Evolutionary conservation across 1,140 invertebrate species (phyloP), one percentile per base, ranked within the genome.

Genomic region (Aphidius ervi): DNA sequence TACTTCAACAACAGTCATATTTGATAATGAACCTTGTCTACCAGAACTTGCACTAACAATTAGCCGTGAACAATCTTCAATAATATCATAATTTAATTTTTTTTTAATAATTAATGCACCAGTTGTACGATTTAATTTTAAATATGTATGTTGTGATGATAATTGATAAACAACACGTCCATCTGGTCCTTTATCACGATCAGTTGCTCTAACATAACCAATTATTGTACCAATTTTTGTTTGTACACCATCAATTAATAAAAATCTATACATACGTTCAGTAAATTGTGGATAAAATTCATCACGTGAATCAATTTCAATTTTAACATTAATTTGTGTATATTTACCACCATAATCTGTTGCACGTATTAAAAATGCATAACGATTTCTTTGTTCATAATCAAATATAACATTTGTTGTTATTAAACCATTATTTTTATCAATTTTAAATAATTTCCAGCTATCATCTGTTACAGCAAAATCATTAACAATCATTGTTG

Each of bases 261-360:
- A 78, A 75, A 97, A 97, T 62, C 87, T 85, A 75, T 98, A 99
- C 2, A 89, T 89, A 57, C 88, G 84, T 71, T 95, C 89, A 0
- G 88, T 89, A 70, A 98, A 97, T 66, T 91, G 90, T 0, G 95
- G 95, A 71, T 89, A 87, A 77, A 91, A 97, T 77, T 98, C 95
- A 76, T 98, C 95, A 63, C 88, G 84, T 57, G 94, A 94, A 68
- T 94, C 90, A 61, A 98, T 88, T 71, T 94, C 89, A 1, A 98
- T 86, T 57, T 88, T 83, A 0, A 97, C 92, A 67, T 87, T 85
- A 1, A 93, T 90, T 7, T 84, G 85, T 0, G 90, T 85, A 37
- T 81, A 84, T 73, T 86, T 85, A 0, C 92, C 93, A 20, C 93
- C 95, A 50, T 85, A 76, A 78, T 98, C 96, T 6, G 84, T 90